Conservation (phyloP, 92 coral and sea anemone species). For the Pocillopora grandis region DNA sequence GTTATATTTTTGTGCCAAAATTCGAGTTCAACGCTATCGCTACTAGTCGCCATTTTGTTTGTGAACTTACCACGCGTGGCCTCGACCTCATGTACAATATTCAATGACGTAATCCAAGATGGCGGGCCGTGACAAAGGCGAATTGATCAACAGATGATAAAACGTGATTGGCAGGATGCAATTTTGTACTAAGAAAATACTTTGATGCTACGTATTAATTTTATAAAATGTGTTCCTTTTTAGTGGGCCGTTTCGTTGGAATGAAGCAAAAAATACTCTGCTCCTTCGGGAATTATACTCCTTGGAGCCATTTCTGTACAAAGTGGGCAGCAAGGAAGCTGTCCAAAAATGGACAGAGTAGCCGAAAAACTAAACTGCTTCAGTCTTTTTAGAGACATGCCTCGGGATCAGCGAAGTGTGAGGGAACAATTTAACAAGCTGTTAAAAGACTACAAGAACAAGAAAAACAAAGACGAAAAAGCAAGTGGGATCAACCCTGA, state of each 20-base stretch:
- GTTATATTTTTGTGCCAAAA: no score
- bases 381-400: constrained; percentile 49
- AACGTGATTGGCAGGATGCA: neutral
- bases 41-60: no score
- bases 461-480: constrained; percentile 46
- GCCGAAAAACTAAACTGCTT: constrained; percentile 57
- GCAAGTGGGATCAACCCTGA: constrained; percentile 67
- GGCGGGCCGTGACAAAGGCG: no score
- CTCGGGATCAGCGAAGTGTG: constrained; percentile 67
- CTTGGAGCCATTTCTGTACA: constrained; percentile 63
- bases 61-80: no score
- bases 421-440: constrained; percentile 72
- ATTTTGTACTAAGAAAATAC: neutral
- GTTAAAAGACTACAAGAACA: constrained; percentile 62
- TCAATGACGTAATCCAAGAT: no score
- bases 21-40: no score
- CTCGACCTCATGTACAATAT: no score
- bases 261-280: no score
- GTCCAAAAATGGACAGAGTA: constrained; percentile 36
- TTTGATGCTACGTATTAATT: no score
- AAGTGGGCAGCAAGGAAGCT: constrained; percentile 68
- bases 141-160: neutral
- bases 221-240: no score
- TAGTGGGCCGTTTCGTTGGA: no score
- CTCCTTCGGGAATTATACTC: constrained; percentile 22